Evolutionary conservation across 2,113 vertebrate species (phyloP), one percentile per base, ranked within the genome.

Genomic region (Fukomys damarensis): DNA sequence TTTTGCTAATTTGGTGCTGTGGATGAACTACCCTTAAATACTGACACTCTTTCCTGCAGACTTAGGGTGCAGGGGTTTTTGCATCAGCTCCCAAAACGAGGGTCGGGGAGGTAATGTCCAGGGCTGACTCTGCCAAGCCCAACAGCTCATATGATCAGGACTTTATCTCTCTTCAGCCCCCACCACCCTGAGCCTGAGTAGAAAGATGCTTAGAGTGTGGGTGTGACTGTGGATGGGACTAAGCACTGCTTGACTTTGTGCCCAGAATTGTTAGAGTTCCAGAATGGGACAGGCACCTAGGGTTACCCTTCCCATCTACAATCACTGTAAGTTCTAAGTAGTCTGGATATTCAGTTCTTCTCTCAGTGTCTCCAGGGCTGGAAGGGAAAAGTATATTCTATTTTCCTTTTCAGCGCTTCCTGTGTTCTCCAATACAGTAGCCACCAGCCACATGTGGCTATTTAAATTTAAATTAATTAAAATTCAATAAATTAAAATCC

Each of bases 401-500:
- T 28, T 70, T 79, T 80, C 72, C 54, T 74, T 35, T 58, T 77
- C 35, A 85, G 13, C 26, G 38, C n/a, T 68, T n/a, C 43, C 68
- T n/a, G 2, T 38, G 14, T 58, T 63, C 54, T 93, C 61, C 72
- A 46, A 0, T 12, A 28, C 17, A 59, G 65, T 56, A 26, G 86
- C 79, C 72, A 76, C 30, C 38, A 70, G 89, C 86, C 52, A 49
- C 30, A 7, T 14, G 66, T 77, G 35, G 14, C 89, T 46, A 54
- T 52, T 68, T 89, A 94, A 77, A 82, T 92, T 76, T 84, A 86
- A 82, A 80, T 94, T 61, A 81, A 70, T 68, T 93, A 58, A 88
- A 90, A 72, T 77, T 32, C 74, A 79, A 70, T 90, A 87, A 76
- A 82, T 93, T 46, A 24, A 89, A 63, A 59, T 70, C 65, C 63